Percentiles rank a stretch among this genome's conserved stretches.
Evolutionary conservation across 2,113 vertebrate species (phyloP).

Genomic region (Corythaeola cristata): DNA sequence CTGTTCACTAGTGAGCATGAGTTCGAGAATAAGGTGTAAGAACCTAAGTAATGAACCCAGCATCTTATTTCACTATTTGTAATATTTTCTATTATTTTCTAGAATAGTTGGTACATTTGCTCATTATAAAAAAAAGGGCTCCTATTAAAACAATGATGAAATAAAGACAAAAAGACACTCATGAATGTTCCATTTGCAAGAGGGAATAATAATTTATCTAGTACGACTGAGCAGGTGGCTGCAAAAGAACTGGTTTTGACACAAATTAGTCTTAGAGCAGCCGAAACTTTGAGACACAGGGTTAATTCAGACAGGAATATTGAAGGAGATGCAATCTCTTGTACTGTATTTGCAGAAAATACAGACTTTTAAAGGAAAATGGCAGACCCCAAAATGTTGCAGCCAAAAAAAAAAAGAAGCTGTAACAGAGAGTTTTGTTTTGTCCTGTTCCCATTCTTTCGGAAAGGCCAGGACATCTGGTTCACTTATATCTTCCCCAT

Average conservation of each 20-base stretch:
- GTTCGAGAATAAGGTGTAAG: not conserved
- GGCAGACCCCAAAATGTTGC: not conserved
- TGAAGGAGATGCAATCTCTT: not conserved
- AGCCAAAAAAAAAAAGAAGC: not conserved
- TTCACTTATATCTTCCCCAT: not conserved
- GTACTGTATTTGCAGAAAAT: not conserved
- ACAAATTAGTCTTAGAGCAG: not conserved
- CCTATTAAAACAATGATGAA: not conserved
- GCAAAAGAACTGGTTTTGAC: not conserved
- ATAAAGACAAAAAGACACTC: not conserved
- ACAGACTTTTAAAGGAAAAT: not conserved
- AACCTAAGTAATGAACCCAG: not conserved
- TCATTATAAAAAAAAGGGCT: not conserved
- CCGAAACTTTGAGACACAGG: not conserved
- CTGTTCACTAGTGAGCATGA: not conserved
- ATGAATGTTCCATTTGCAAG: not conserved
- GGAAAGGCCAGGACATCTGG: not conserved
- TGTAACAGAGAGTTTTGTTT: not conserved
- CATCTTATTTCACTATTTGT: not conserved
- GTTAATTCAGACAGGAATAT: not conserved
- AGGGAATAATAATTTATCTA: not conserved
- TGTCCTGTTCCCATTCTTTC: not conserved
- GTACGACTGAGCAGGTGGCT: not conserved
- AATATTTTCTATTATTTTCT: not conserved
- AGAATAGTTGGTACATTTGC: not conserved